Evolutionary conservation across 2,113 vertebrate species (phyloP), one percentile per base, ranked within the genome.

Genomic region (Gracilinanus agilis): DNA sequence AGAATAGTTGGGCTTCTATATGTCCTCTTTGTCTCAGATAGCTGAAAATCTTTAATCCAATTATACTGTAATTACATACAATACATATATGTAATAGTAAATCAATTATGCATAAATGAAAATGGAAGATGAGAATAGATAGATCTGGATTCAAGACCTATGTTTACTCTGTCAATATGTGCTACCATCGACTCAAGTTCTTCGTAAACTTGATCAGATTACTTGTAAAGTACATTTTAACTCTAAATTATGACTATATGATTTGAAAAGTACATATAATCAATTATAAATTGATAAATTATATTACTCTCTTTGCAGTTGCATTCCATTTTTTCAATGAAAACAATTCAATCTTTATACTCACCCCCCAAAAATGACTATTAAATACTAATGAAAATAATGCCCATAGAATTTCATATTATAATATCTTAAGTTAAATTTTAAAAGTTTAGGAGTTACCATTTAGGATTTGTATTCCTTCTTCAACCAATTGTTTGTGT

Each of bases 221-320:
- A 75, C 13, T 75, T 75, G 13, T 75, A n/a, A 19, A 3, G 3
- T n/a, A 4, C 29, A n/a, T n/a, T 75, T 75, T 75, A 75, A 16
- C 13, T 75, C 12, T 75, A 5, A 75, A n/a, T n/a, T n/a, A n/a
- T n/a, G 67, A 75, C 16, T 13, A 13, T 75, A 75, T n/a, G 16
- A n/a, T 19, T n/a, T 67, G 5, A 5, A 91, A 90, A 54, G 21
- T 9, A 7, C 24, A 54, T 53, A 23, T 0, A 54, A 19, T 29
- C 29, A 90, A 34, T 44, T 7, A 12, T 9, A 67, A 16, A 5
- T 49, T 49, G 49, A 49, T 49, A 97, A 98, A 98, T 98, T 95
- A 96, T 92, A 94, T 92, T 49, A 92, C 90, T 95, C 90, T 96
- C 92, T 97, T 44, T 96, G 90, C 92, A 97, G 92, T 94, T 97